These are phyloP conservation scores for Lates calcarifer DNA, from an alignment of 2,113 vertebrate species.

Conservation along the genomic window DNA sequence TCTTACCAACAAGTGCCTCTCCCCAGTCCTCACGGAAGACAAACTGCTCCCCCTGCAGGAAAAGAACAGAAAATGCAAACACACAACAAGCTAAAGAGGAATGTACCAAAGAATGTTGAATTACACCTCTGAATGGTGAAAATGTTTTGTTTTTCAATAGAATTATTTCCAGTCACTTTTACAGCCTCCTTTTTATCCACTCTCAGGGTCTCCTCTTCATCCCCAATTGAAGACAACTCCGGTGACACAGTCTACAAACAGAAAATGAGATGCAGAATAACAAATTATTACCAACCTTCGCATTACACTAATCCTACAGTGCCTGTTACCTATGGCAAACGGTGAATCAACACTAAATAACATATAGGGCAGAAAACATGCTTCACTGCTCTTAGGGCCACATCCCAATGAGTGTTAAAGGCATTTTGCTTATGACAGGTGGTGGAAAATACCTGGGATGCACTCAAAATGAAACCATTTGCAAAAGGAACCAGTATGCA, in stretches of 20 bases:
- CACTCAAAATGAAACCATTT: slow-evolving; percentile 5
- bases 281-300: neutral
- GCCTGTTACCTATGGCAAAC: neutral
- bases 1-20: slow-evolving; percentile 87
- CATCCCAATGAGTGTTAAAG: neutral
- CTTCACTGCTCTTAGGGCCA: neutral
- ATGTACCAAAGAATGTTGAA: neutral
- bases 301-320: neutral
- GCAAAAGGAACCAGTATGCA: neutral
- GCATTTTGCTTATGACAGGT: neutral
- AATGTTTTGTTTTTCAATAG: neutral
- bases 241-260: slow-evolving; percentile 74
- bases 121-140: slow-evolving; percentile 3
- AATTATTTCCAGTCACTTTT: slow-evolving; percentile 67
- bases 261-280: slow-evolving; percentile 1
- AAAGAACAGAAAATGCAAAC: slow-evolving; percentile 2
- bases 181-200: slow-evolving; percentile 79
- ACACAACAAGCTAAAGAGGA: neutral
- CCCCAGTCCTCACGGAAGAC: slow-evolving; percentile 94
- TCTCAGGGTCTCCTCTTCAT: slow-evolving; percentile 79
- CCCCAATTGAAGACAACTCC: slow-evolving; percentile 76
- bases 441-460: neutral
- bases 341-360: neutral
- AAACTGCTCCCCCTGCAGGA: slow-evolving; percentile 89
- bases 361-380: neutral